A percentile compares a stretch with the other conserved stretches of the same genome.
Conservation (phyloP, 2,888 invertebrate species). For the Drosophila ezoana region DNA sequence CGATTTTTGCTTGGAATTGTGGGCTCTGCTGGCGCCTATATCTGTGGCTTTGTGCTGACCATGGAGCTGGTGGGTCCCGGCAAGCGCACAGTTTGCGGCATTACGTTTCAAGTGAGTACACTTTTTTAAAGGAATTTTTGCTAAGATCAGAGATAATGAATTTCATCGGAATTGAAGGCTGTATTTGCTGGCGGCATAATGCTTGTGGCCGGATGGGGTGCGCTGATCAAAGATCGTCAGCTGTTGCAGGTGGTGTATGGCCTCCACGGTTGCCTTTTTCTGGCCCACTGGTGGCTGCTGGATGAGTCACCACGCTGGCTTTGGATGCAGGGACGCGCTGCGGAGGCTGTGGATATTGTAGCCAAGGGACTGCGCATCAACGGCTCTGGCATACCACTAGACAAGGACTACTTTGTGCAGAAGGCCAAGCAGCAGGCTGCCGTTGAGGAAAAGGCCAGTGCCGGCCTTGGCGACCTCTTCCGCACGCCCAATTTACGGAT, state of each 20-base stretch:
- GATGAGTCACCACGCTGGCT: slow-evolving; percentile 96
- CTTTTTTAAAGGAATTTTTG: too few relatives aligned
- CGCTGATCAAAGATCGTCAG: slow-evolving; percentile 89
- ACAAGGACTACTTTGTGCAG: slow-evolving; percentile 89
- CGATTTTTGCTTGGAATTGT: slow-evolving; percentile 92
- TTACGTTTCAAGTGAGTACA: slow-evolving; percentile 86
- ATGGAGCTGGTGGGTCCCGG: slow-evolving; percentile 94
- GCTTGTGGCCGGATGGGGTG: slow-evolving; percentile 93
- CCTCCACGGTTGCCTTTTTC: slow-evolving; percentile 89
- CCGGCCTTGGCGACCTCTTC: slow-evolving; percentile 90
- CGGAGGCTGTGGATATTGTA: slow-evolving; percentile 91
- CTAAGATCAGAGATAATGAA: not conserved
- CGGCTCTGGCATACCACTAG: slow-evolving; percentile 87
- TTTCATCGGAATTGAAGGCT: slow-evolving; percentile 85
- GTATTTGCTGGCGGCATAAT: slow-evolving; percentile 93
- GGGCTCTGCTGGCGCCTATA: slow-evolving; percentile 90
- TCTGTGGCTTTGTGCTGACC: slow-evolving; percentile 86
- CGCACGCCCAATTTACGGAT: slow-evolving; percentile 91
- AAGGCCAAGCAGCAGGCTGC: slow-evolving; percentile 85
- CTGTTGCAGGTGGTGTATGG: slow-evolving; percentile 92
- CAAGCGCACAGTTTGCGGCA: slow-evolving; percentile 92
- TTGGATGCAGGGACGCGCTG: slow-evolving; percentile 92
- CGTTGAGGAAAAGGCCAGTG: slow-evolving; percentile 84
- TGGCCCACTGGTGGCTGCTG: slow-evolving; percentile 94
- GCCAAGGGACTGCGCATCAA: slow-evolving; percentile 91